Conservation (phyloP, 2,888 invertebrate species). For the Toxonevra muliebris region DNA sequence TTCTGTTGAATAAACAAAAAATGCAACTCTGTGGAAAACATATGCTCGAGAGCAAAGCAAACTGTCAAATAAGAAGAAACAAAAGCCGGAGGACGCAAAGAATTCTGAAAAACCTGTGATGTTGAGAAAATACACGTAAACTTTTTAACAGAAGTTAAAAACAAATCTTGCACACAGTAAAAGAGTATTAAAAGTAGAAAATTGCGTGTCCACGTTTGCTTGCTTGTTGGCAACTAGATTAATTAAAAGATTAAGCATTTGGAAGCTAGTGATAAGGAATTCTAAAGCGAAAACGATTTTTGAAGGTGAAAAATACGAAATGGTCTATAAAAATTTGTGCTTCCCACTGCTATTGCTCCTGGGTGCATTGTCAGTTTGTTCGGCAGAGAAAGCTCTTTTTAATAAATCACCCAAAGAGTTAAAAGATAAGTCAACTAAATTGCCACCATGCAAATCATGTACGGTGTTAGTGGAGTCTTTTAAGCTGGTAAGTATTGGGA, state of each 20-base stretch:
- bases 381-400: conserved; percentile 33
- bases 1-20: background rate
- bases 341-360: background rate
- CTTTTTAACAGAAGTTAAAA: background rate
- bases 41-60: background rate
- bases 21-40: background rate
- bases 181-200: background rate
- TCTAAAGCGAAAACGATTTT: background rate
- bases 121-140: conserved; percentile 16
- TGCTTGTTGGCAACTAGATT: conserved; percentile 1
- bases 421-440: conserved; percentile 63
- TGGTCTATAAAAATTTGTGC: conserved; percentile 20
- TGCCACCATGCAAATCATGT: conserved; percentile 84
- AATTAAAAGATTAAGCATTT: too few relatives aligned
- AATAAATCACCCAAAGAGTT: conserved; percentile 43
- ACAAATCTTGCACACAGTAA: background rate
- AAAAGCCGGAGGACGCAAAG: background rate
- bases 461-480: conserved; percentile 79
- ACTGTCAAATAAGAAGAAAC: background rate
- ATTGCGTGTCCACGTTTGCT: too few relatives aligned
- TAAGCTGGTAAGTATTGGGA: conserved; percentile 66
- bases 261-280: too few relatives aligned
- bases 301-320: background rate
- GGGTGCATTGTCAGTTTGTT: conserved; percentile 3
- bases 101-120: background rate